Base-by-base conservation (phyloP, 37 sponge, comb jelly and placozoan genomes). In the Geodia barretti region DNA sequence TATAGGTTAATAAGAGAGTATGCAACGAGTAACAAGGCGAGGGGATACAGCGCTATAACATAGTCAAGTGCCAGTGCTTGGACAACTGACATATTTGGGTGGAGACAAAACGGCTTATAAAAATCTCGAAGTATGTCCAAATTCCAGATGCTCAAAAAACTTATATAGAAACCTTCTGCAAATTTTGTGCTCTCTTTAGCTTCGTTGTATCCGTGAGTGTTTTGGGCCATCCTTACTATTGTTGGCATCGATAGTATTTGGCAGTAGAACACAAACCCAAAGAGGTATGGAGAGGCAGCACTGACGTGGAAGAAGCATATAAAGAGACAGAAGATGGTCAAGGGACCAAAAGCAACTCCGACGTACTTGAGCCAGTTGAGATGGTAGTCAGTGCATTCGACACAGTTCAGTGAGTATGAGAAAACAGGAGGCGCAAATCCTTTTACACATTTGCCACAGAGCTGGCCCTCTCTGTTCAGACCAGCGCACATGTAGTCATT, bases 291-390 rank as follows among this genome's bases (percentile, higher is more conserved):
- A 30, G 68, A 68, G 31, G 68, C 34, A 33, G 33, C 68, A 68
- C 68, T 68, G 31, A 68, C 5, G 30, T 32, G 30, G 1, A 68
- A 3, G 1, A 68, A 29, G 20, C 30, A 33, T 28, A 68, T 30
- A 1, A 68, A 29, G 33, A 29, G 1, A 28, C 30, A 68, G 34
- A 68, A 29, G 3, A 68, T 3, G 25, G 68, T 68, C 33, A 68
- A 33, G 20, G 68, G 68, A 29, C 30, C 33, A 68, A 68, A 68
- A 1, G 68, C 68, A 31, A 28, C 33, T 4, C 9, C 33, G 2
- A 68, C 31, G 34, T 68, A 68, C 33, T 68, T 68, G 32, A 68
- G 9, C 68, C 68, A 68, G 68, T 68, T 68, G 9, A 33, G 30
- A 32, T 28, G 9, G 34, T 68, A 68, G 68, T 7, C 34, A 1